Evolutionary conservation across 2,113 vertebrate species (phyloP).

Genomic region (Lepisosteus oculatus): DNA sequence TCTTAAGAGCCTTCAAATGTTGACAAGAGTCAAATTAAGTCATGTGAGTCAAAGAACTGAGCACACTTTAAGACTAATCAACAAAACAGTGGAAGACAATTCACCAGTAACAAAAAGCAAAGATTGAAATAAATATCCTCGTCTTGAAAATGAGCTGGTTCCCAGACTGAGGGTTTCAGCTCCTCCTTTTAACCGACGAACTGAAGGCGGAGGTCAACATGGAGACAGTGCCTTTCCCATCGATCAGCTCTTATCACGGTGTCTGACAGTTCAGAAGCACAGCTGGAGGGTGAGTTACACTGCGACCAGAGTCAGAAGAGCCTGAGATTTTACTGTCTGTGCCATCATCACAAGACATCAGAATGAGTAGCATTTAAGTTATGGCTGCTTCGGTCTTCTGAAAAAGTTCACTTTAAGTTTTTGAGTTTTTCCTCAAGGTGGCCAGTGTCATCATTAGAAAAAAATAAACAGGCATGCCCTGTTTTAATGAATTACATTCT

Average conservation of each 20-base stretch:
- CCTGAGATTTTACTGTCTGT: slow-evolving; percentile 10
- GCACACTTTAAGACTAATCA: neutral
- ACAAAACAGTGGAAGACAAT: neutral
- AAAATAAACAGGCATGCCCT: no score
- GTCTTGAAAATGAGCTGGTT: neutral
- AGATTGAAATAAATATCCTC: neutral
- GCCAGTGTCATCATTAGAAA: no score
- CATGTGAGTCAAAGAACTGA: no score
- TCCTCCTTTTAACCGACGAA: slow-evolving; percentile 21
- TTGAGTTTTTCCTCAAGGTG: no score
- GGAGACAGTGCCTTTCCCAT: slow-evolving; percentile 32
- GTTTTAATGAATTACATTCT: no score
- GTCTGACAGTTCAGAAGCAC: slow-evolving; percentile 43
- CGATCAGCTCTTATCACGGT: slow-evolving; percentile 30
- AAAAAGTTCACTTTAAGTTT: neutral
- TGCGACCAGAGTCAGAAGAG: neutral
- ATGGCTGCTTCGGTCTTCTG: slow-evolving; percentile 5
- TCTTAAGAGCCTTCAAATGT: no score
- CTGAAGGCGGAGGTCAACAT: slow-evolving; percentile 2
- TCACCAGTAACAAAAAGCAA: neutral
- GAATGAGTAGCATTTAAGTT: slow-evolving; percentile 8
- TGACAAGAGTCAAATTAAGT: no score
- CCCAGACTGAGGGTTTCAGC: neutral
- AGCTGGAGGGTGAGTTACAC: slow-evolving; percentile 25
- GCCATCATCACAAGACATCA: slow-evolving; percentile 8